Conservation (phyloP, 64 coral and sea anemone species). For the Stylophora pistillata region DNA sequence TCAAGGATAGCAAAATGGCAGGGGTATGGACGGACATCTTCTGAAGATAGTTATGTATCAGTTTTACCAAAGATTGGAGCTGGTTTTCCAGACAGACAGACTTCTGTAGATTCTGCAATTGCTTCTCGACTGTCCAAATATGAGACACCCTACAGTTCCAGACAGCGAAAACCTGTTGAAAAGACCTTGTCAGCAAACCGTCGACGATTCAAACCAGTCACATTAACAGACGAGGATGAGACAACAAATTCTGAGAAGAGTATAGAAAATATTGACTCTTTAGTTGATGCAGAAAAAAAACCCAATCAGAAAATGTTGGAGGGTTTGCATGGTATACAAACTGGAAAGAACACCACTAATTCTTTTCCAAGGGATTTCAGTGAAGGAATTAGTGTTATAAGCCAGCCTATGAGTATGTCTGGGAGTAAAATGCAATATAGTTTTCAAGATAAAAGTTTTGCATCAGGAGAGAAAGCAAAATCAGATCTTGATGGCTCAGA, state of each 20-base stretch:
- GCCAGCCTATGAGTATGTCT: neutral
- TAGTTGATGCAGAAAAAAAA: neutral
- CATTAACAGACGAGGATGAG: neutral
- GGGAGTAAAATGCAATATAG: neutral
- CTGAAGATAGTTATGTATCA: neutral
- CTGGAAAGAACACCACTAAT: neutral
- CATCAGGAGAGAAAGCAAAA: neutral
- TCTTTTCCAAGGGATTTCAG: neutral
- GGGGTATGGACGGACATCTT: neutral
- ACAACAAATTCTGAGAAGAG: neutral
- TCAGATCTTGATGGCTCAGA: neutral
- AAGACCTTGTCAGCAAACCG: neutral
- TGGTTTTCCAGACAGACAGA: neutral
- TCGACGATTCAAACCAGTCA: conserved; percentile 31
- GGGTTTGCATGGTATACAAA: neutral
- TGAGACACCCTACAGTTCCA: conserved; percentile 36
- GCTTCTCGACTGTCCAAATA: conserved; percentile 25
- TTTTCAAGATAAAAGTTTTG: neutral
- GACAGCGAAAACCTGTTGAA: conserved; percentile 2
- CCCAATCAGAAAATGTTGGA: neutral
- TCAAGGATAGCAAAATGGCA: conserved; percentile 32
- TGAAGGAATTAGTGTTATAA: neutral
- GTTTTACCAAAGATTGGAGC: neutral
- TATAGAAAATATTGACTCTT: neutral
- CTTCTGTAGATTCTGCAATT: conserved; percentile 22